These are phyloP conservation scores for Paraplagusia blochii DNA, from an alignment of 2,113 vertebrate species.

Conservation along the genomic window DNA sequence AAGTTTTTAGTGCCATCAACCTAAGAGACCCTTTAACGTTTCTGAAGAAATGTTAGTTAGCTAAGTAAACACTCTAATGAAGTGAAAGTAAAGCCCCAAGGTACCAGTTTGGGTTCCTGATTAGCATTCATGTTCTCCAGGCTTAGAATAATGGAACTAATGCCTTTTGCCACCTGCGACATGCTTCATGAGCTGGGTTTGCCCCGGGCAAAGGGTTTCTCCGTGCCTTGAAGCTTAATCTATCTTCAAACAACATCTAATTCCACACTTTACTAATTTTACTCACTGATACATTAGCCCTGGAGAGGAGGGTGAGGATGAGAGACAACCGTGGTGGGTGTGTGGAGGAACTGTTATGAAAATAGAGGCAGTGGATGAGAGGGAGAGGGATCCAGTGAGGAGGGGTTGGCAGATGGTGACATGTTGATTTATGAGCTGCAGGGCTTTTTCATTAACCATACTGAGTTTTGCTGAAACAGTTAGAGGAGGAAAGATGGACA, in stretches of 20 bases:
- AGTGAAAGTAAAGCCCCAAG: slow-evolving; percentile 31
- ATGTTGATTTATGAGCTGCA: slow-evolving; percentile 74
- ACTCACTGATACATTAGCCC: slow-evolving; percentile 21
- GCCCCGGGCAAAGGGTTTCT: slow-evolving; percentile 28
- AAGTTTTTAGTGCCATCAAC: no score
- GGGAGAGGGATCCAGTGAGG: slow-evolving; percentile 36
- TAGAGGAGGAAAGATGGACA: slow-evolving; percentile 27
- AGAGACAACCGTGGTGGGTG: slow-evolving; percentile 26
- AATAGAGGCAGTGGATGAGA: slow-evolving; percentile 41
- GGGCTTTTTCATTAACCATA: slow-evolving; percentile 72
- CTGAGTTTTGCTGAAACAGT: slow-evolving; percentile 62
- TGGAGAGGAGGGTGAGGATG: slow-evolving; percentile 14
- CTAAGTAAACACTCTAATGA: slow-evolving; percentile 25
- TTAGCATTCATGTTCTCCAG: slow-evolving; percentile 43
- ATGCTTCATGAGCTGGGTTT: slow-evolving; percentile 41
- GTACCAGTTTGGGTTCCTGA: slow-evolving; percentile 44
- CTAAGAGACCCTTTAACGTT: neutral
- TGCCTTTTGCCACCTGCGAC: slow-evolving; percentile 28
- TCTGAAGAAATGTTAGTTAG: slow-evolving; percentile 17
- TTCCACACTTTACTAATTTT: slow-evolving; percentile 40
- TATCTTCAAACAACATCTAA: slow-evolving; percentile 28
- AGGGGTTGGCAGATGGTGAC: slow-evolving; percentile 69
- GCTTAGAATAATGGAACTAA: slow-evolving; percentile 40
- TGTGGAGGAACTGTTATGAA: slow-evolving; percentile 46
- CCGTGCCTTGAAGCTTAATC: slow-evolving; percentile 27